Evolutionary conservation across 2,888 invertebrate species (phyloP).

Genomic region (Microctonus aethiopoides): DNA sequence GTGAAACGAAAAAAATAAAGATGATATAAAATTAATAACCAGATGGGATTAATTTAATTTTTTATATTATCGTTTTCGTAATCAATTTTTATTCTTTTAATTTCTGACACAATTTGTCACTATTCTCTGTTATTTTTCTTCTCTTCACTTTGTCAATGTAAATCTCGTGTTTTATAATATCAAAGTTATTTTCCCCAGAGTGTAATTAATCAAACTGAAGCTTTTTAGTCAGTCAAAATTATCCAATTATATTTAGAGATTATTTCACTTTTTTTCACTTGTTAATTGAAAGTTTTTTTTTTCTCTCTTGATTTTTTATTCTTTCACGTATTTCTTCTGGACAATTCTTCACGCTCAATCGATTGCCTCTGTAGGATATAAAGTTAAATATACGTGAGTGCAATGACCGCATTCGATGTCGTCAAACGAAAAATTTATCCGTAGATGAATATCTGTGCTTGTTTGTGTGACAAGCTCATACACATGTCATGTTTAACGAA

Average conservation of each 20-base stretch:
- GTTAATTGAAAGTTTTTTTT: not conserved
- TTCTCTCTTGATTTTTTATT: not conserved
- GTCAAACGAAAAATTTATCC: conserved; percentile 13
- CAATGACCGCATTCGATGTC: conserved; percentile 17
- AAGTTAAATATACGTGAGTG: conserved; percentile 8
- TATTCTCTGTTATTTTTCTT: conserved; percentile 14
- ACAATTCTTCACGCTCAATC: conserved; percentile 29
- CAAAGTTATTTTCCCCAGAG: not conserved
- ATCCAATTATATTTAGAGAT: conserved; percentile 12
- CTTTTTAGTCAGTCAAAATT: not conserved
- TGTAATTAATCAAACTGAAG: not conserved
- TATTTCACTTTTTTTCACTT: conserved; percentile 10
- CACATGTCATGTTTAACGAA: not conserved
- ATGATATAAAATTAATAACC: not conserved
- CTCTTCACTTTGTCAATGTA: too few relatives aligned
- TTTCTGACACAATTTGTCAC: conserved; percentile 15
- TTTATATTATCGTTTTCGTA: conserved; percentile 38
- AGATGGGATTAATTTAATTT: not conserved
- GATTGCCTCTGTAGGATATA: conserved; percentile 3
- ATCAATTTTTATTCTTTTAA: conserved; percentile 36
- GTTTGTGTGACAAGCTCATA: not conserved
- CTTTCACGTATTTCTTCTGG: not conserved
- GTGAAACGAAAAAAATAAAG: not conserved
- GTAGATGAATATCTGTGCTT: conserved; percentile 10
- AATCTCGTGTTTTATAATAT: not conserved